Percentiles rank a stretch among this genome's conserved stretches.
Conservation (phyloP, 2,797 vertebrate genomes). For the Holocentrus rufus region DNA sequence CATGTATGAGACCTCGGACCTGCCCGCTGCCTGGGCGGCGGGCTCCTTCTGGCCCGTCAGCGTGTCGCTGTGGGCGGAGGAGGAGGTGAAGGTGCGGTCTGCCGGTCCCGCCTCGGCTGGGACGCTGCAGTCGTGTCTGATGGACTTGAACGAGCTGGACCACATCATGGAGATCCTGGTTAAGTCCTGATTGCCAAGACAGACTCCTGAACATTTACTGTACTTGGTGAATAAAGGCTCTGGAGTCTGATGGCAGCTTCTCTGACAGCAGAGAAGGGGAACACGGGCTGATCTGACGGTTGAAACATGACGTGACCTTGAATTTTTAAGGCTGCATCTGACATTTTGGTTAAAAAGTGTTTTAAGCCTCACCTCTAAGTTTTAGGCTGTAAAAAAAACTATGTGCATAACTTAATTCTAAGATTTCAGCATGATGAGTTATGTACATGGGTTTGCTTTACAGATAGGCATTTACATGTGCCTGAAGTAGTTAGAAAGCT, state of each 20-base stretch:
- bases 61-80: slow-evolving; percentile 77
- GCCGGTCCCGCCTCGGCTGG: slow-evolving; percentile 75
- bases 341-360: not conserved
- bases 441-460: not conserved
- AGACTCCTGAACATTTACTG: slow-evolving; percentile 13
- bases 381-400: not conserved
- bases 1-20: slow-evolving; percentile 88
- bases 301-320: not conserved
- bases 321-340: slow-evolving; percentile 42
- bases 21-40: no score
- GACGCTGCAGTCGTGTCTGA: slow-evolving; percentile 83
- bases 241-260: not conserved
- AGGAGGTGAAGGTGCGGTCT: slow-evolving; percentile 80
- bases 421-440: slow-evolving; percentile 5
- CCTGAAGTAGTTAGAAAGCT: no score
- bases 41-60: slow-evolving; percentile 70
- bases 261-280: not conserved
- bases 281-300: not conserved
- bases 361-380: not conserved
- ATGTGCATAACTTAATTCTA: not conserved
- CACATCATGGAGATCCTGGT: slow-evolving; percentile 92
- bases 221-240: not conserved
- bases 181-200: slow-evolving; percentile 80
- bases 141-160: slow-evolving; percentile 89
- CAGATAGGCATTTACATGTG: not conserved